Conservation (phyloP, 2,113 vertebrate genomes). For the Bos javanicus region DNA sequence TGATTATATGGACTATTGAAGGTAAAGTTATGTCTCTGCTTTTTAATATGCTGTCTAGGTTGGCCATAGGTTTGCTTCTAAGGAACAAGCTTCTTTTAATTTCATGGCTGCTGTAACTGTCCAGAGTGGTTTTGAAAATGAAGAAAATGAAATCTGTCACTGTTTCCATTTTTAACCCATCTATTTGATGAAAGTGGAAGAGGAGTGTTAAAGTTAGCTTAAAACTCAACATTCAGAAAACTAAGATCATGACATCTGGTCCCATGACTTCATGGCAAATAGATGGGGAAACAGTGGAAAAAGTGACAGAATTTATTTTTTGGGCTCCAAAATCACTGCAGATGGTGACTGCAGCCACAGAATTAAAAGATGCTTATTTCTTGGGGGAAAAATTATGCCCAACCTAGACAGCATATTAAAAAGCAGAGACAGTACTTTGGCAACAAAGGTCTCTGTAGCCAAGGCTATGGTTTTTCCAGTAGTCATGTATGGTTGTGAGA, state of each 20-base stretch:
- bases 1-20: not conserved
- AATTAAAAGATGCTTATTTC: too few species aligned
- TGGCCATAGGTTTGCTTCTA: not conserved
- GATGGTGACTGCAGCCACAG: too few species aligned
- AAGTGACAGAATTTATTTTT: not conserved
- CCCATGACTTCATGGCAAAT: not conserved
- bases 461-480: too few species aligned
- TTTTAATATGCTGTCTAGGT: not conserved
- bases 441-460: too few species aligned
- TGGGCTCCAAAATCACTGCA: too few species aligned
- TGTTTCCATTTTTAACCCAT: not conserved
- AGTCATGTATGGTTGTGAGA: too few species aligned
- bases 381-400: too few species aligned
- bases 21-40: not conserved
- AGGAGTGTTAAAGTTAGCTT: not conserved
- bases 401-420: too few species aligned
- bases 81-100: not conserved
- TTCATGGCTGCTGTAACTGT: not conserved
- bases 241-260: not conserved
- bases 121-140: not conserved
- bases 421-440: too few species aligned
- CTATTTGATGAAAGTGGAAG: not conserved
- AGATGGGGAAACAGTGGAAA: not conserved
- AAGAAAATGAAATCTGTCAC: not conserved
- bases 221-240: not conserved